These are phyloP conservation scores for Apodemus agrarius DNA, from an alignment of 2,797 vertebrate species.

Conservation along the genomic window DNA sequence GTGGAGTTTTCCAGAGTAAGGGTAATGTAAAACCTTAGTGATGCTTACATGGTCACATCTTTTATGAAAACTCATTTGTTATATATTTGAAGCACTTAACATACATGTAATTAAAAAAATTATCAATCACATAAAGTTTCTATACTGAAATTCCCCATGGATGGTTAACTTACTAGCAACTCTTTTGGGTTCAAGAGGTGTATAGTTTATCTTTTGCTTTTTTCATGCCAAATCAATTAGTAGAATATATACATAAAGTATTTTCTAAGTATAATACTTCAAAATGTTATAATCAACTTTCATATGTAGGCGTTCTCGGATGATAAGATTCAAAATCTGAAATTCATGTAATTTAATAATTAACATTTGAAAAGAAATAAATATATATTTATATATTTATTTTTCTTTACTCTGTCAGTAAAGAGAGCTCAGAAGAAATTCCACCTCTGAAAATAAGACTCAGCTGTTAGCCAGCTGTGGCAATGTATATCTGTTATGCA, in stretches of 20 bases:
- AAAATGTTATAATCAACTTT: not conserved
- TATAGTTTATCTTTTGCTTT: not conserved
- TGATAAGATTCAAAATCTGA: not conserved
- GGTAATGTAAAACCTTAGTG: not conserved
- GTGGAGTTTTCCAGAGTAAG: not conserved
- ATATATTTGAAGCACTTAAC: not conserved
- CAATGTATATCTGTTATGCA: not conserved
- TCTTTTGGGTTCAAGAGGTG: not conserved
- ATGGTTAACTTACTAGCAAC: not conserved
- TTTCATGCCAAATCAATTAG: not conserved
- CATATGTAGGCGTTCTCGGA: not conserved
- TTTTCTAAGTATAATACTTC: not conserved
- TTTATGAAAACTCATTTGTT: not conserved
- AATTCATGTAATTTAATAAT: not conserved
- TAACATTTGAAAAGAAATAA: not conserved
- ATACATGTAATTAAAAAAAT: not conserved
- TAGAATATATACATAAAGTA: not conserved
- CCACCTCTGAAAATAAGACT: not conserved
- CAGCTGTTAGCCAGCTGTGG: not conserved
- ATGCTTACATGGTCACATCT: not conserved
- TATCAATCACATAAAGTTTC: not conserved
- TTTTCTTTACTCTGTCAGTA: not conserved
- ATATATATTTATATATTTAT: not conserved
- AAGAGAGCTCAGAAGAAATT: not conserved
- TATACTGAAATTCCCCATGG: not conserved